A percentile compares a stretch with the other conserved stretches of the same genome.
These are phyloP conservation scores for Platalea minor DNA, from an alignment of 2,797 vertebrate genomes.

Conservation along the genomic window DNA sequence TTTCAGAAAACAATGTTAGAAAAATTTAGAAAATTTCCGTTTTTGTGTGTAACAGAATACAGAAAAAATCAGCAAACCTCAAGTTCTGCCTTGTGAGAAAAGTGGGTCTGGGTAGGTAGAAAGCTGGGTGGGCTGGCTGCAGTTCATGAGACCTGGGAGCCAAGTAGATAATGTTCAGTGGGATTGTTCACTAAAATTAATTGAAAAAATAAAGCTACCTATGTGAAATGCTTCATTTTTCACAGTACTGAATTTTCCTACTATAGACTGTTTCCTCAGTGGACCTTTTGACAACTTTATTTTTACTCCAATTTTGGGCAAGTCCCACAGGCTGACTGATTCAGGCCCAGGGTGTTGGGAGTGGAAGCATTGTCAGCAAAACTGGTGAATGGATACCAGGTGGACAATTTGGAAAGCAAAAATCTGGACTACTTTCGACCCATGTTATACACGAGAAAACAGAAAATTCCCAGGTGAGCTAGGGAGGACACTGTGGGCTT, in stretches of 20 bases:
- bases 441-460: neutral
- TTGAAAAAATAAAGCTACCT: neutral
- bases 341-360: neutral
- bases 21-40: neutral
- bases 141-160: neutral
- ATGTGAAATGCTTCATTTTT: neutral
- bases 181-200: neutral
- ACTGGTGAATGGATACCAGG: neutral
- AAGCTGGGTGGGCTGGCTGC: neutral
- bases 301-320: neutral
- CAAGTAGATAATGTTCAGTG: neutral
- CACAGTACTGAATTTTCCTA: neutral
- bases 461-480: neutral
- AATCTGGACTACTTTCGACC: neutral
- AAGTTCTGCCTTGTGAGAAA: neutral
- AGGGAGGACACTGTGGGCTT: neutral
- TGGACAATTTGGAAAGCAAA: neutral
- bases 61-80: neutral
- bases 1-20: too few species aligned
- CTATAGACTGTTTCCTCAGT: neutral
- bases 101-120: neutral
- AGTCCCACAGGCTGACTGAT: neutral
- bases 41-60: neutral
- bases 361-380: neutral
- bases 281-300: neutral